A percentile compares a stretch with the other conserved stretches of the same genome.
These are phyloP conservation scores for Nesidiocoris tenuis DNA, from an alignment of 2,888 invertebrate species.

Conservation along the genomic window DNA sequence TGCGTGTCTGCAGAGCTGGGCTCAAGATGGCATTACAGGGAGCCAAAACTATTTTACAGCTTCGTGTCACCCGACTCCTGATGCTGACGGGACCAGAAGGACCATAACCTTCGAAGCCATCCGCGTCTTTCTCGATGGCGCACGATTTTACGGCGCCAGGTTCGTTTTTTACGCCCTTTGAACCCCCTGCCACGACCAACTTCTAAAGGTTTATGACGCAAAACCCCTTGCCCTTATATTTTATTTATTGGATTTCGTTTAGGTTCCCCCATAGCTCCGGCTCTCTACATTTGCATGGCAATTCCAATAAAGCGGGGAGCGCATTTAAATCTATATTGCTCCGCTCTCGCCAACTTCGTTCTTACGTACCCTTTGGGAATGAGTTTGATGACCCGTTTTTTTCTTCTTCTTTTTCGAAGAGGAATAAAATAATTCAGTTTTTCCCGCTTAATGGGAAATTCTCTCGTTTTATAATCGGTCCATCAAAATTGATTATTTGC, in stretches of 20 bases:
- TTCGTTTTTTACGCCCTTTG: slow-evolving; percentile 22
- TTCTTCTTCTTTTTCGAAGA: neutral
- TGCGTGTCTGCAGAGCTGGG: too few relatives aligned
- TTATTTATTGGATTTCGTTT: slow-evolving; percentile 43
- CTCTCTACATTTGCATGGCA: slow-evolving; percentile 41
- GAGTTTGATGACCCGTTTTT: slow-evolving; percentile 16
- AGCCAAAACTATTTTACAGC: slow-evolving; percentile 36
- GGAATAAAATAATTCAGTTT: slow-evolving; percentile 30
- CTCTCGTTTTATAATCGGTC: too few relatives aligned
- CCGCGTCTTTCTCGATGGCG: slow-evolving; percentile 25
- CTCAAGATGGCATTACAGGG: neutral
- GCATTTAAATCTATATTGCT: slow-evolving; percentile 44
- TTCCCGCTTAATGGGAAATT: too few relatives aligned
- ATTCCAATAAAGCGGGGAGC: slow-evolving; percentile 40
- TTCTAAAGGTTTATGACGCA: slow-evolving; percentile 18
- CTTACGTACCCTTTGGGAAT: slow-evolving; percentile 1
- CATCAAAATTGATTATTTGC: too few relatives aligned
- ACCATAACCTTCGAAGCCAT: slow-evolving; percentile 33
- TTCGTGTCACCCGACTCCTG: slow-evolving; percentile 7
- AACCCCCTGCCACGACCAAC: neutral
- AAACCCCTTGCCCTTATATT: slow-evolving; percentile 29
- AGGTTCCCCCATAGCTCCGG: slow-evolving; percentile 17
- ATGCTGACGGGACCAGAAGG: neutral
- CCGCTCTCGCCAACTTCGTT: neutral
- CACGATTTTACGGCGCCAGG: slow-evolving; percentile 34